Conservation (phyloP, 2,888 invertebrate species). For the Lithophane ornitopus region DNA sequence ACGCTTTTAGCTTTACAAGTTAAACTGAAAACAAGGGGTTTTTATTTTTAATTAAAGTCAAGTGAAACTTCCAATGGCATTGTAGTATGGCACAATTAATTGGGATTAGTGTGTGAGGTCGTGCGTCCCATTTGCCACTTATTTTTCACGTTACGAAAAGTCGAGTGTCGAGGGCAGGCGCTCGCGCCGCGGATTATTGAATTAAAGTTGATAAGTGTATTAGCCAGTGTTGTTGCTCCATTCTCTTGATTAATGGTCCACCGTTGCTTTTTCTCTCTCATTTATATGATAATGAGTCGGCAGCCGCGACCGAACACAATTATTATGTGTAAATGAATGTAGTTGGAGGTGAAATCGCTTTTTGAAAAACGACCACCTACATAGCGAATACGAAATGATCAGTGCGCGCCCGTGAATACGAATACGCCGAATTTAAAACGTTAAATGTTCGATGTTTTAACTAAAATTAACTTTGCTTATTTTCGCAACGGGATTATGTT, state of each 20-base stretch:
- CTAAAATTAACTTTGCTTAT: slow-evolving; percentile 82
- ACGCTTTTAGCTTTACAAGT: not conserved
- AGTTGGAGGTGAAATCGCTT: slow-evolving; percentile 80
- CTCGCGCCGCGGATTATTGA: slow-evolving; percentile 86
- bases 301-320: slow-evolving; percentile 85
- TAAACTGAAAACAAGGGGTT: slow-evolving; percentile 13
- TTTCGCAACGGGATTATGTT: slow-evolving; percentile 81
- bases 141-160: slow-evolving; percentile 87
- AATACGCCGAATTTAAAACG: slow-evolving; percentile 73
- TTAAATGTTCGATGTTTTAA: slow-evolving; percentile 77
- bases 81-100: slow-evolving; percentile 82
- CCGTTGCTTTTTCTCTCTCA: slow-evolving; percentile 89
- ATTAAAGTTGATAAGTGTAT: slow-evolving; percentile 91
- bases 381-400: slow-evolving; percentile 72
- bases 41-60: slow-evolving; percentile 45
- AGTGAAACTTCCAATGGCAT: slow-evolving; percentile 63
- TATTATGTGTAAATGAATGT: slow-evolving; percentile 87
- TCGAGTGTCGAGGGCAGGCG: slow-evolving; percentile 80
- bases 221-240: slow-evolving; percentile 89
- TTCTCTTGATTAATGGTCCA: slow-evolving; percentile 88
- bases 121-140: slow-evolving; percentile 84
- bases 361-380: slow-evolving; percentile 72
- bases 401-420: slow-evolving; percentile 64
- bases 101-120: slow-evolving; percentile 85
- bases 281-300: slow-evolving; percentile 89